These are phyloP conservation scores for Cyanocitta stelleri DNA, from an alignment of 2,113 vertebrate species.

Conservation along the genomic window DNA sequence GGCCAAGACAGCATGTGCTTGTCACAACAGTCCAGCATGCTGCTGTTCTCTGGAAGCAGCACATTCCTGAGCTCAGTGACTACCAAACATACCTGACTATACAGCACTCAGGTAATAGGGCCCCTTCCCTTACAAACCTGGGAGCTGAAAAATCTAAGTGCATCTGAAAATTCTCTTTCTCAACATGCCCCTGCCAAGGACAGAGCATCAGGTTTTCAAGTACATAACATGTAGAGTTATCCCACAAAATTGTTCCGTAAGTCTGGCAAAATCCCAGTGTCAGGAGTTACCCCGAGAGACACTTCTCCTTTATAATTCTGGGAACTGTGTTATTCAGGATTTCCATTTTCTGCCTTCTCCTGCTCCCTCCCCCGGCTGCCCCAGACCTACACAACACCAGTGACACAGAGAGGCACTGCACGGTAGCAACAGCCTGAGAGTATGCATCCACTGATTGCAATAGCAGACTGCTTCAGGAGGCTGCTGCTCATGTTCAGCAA, in stretches of 20 bases:
- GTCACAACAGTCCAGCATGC: not conserved
- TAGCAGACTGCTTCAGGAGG: not conserved
- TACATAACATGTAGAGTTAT: rapidly evolving
- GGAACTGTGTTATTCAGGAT: not conserved
- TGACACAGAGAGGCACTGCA: not conserved
- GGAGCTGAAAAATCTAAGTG: not conserved
- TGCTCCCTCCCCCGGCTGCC: not conserved
- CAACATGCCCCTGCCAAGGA: not conserved
- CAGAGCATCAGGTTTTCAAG: not conserved
- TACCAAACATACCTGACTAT: not conserved
- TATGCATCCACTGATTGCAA: not conserved
- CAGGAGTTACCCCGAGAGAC: not conserved
- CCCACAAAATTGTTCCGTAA: not conserved
- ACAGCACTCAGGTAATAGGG: not conserved
- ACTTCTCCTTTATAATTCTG: not conserved
- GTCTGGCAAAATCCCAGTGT: not conserved
- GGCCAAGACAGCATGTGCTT: not conserved
- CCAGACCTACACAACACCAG: not conserved
- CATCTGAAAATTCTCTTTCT: not conserved
- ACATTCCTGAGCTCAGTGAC: not conserved
- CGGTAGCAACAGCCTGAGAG: constrained; percentile 25
- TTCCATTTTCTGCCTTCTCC: not conserved
- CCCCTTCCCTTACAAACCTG: not conserved
- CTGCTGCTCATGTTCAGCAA: not conserved
- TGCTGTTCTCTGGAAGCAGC: not conserved